Evolutionary conservation across 2,888 invertebrate species (phyloP), one percentile per base, ranked within the genome.

Genomic region (Podotricha telesiphe): DNA sequence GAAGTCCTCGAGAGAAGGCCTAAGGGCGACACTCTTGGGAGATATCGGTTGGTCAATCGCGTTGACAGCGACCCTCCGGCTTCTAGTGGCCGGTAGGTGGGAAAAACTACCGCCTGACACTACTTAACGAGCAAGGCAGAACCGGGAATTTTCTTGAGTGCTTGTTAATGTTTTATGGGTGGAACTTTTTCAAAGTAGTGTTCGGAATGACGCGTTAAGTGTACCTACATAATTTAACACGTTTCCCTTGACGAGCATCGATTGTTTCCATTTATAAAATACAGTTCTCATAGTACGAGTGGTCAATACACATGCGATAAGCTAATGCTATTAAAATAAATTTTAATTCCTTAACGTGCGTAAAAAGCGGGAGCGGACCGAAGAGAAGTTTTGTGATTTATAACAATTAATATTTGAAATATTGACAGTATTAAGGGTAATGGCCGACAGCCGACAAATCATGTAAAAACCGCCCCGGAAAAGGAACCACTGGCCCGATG

Each of bases 161-260:
- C 91, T 89, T 89, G 92, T 92, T 93, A 93, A 93, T 93, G 93
- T 93, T 93, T 93, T 87, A 93, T 93, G 88, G 92, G 91, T 85
- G 89, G 87, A 89, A 91, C 89, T 92, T 93, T 89, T 93, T 89
- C 88, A 83, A 87, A 88, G 86, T 88, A 88, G 87, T 87, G 88
- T 83, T 85, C 87, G 84, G 90, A 91, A 89, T 90, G 91, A 91
- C 91, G 87, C 85, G 87, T 82, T 92, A 91, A 92, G 92, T 92
- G 88, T 86, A 86, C 85, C 83, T 93, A 88, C 84, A 92, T 93
- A 92, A 91, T 93, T 93, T 86, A 92, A 91, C 89, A 87, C 84
- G 82, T 83, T 86, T 84, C 85, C 86, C 86, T 81, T 81, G 83
- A 85, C 80, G 82, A 81, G 82, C 81, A 80, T 81, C 80, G 82